Percentiles rank a stretch among this genome's conserved stretches.
Evolutionary conservation across 2,113 vertebrate species (phyloP).

Genomic region (Clinocottus analis): DNA sequence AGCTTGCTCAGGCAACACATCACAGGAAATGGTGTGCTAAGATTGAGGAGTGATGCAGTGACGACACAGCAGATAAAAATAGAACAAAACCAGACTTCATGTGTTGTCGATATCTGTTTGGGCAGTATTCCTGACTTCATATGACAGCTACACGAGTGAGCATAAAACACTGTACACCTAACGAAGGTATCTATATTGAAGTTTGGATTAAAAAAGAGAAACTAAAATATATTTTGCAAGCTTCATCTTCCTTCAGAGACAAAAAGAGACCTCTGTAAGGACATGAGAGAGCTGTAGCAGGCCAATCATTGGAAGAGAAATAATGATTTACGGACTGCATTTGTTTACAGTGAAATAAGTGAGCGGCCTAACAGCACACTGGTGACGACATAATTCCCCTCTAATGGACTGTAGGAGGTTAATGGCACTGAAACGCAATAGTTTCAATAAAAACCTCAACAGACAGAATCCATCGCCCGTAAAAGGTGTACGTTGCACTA

Average conservation of each 20-base stretch:
- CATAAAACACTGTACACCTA: not conserved
- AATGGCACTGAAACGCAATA: not conserved
- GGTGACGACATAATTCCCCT: not conserved
- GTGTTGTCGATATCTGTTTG: not conserved
- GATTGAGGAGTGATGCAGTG: not conserved
- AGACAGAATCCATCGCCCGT: not conserved
- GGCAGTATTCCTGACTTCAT: not conserved
- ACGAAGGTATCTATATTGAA: not conserved
- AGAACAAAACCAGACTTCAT: not conserved
- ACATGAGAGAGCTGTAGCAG: not conserved
- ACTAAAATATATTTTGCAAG: not conserved
- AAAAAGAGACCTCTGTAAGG: not conserved
- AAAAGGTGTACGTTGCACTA: not conserved
- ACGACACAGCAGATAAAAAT: slow-evolving; percentile 11
- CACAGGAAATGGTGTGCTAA: not conserved
- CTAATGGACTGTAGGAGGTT: not conserved
- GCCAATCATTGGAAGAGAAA: not conserved
- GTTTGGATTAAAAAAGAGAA: not conserved
- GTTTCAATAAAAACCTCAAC: slow-evolving; percentile 8
- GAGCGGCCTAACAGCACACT: not conserved
- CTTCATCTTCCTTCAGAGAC: not conserved
- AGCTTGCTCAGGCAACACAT: not conserved
- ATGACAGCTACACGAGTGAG: not conserved
- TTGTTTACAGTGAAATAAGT: not conserved
- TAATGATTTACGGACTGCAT: too few relatives aligned